A percentile compares a stretch with the other conserved stretches of the same genome.
These are phyloP conservation scores for Cosmopolites sordidus DNA, from an alignment of 2,888 invertebrate species.

Conservation along the genomic window DNA sequence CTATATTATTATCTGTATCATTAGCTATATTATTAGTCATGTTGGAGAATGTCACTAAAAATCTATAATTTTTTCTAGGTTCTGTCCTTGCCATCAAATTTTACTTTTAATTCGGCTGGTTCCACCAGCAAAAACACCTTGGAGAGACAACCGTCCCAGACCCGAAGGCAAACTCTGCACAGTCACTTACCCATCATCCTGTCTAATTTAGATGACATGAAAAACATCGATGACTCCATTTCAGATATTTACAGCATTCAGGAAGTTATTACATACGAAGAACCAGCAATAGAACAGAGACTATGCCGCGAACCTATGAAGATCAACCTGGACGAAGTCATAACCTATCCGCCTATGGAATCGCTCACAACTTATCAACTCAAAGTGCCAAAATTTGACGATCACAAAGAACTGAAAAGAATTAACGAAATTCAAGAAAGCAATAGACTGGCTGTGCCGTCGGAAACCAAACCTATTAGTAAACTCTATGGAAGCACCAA, in stretches of 20 bases:
- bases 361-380: slow-evolving; percentile 27
- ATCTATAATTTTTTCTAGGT: slow-evolving; percentile 54
- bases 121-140: slow-evolving; percentile 40
- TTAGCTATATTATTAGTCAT: too few relatives aligned
- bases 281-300: slow-evolving; percentile 42
- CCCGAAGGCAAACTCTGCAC: slow-evolving; percentile 48
- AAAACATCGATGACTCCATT: slow-evolving; percentile 44
- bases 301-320: slow-evolving; percentile 24
- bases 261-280: slow-evolving; percentile 33
- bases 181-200: slow-evolving; percentile 57
- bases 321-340: slow-evolving; percentile 41
- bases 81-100: slow-evolving; percentile 78
- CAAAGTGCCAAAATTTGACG: slow-evolving; percentile 36
- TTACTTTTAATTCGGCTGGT: slow-evolving; percentile 75
- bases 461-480: slow-evolving; percentile 43
- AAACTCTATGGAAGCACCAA: slow-evolving; percentile 51
- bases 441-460: slow-evolving; percentile 33
- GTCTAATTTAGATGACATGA: slow-evolving; percentile 56
- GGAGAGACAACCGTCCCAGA: slow-evolving; percentile 39
- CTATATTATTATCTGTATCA: too few relatives aligned
- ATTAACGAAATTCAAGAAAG: slow-evolving; percentile 37
- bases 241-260: slow-evolving; percentile 46
- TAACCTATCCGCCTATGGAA: slow-evolving; percentile 33
- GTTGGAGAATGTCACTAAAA: too few relatives aligned
- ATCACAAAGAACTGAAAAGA: slow-evolving; percentile 33